Base-by-base conservation (phyloP, 92 coral and sea anemone species). In the Epizoanthus illoricatus region DNA sequence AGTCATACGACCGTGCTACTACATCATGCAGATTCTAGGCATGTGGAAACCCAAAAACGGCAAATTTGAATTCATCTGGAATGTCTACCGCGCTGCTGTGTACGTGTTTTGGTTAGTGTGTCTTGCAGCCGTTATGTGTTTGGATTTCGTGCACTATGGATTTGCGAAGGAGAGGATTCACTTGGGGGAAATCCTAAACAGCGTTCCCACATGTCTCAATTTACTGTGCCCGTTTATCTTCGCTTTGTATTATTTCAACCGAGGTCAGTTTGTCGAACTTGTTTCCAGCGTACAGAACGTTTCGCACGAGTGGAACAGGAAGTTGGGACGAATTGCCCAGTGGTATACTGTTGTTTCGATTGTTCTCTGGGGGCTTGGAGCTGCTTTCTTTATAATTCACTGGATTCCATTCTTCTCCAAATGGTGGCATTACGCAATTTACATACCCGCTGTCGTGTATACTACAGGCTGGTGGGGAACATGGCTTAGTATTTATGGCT, bases 101-200 rank as follows among this genome's bases (percentile, higher is more conserved):
- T 80, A 39, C 55, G 19, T 86, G n/a, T 15, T 87, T 2, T 89
- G 92, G 92, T 8, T 87, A 5, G 90, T 40, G 21, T 28, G 88
- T 69, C 89, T 90, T 45, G 84, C 24, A 12, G 93, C 89, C 16
- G 68, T 90, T 3, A 84, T 88, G 89, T 88, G 89, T 56, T 71
- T 90, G 81, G 92, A 88, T 79, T 90, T 90, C 80, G 84, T 90
- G 1, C 94, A 90, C 87, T 75, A 90, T 54, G 91, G 94, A n/a
- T 90, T 88, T 11, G 33, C 65, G 15, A 88, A 39, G 63, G 56
- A 75, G 16, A 73, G 47, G 24, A 75, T 90, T 43, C 86, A 85
- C 47, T 2, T 80, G 23, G 56, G 89, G 56, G 94, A 85, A 58
- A 64, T 90, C 54, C 43, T 90, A 75, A 90, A 90, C 83, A 90